phyloP scores from a whole-genome alignment of 1,140 invertebrate genomes.

The Trinorchestia longiramus region DNA sequence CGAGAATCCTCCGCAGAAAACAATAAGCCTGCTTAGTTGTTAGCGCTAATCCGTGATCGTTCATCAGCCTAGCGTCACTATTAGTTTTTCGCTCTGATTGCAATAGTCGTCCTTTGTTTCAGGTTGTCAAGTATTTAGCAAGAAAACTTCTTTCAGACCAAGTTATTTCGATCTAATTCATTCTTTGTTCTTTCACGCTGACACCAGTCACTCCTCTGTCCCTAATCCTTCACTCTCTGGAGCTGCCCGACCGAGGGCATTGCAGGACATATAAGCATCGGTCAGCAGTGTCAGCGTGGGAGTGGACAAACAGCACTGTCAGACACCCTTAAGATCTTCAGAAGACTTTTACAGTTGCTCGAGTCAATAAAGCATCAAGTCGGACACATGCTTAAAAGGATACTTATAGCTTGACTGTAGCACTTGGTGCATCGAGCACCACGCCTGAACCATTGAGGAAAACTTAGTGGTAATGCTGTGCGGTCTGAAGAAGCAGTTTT shows the following conservation, averaged over 20 bases:
- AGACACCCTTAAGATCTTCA: neutral
- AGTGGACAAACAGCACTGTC: neutral
- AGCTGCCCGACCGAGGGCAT: neutral
- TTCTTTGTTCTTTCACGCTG: neutral
- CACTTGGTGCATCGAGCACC: neutral
- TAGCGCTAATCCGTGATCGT: neutral
- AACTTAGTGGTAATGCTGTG: neutral
- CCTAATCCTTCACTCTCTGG: neutral
- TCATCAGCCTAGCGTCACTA: neutral
- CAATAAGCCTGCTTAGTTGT: no score
- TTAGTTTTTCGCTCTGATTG: neutral
- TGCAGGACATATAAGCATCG: neutral
- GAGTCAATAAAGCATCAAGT: slow-evolving; percentile 35
- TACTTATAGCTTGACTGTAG: neutral
- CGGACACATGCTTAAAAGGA: neutral
- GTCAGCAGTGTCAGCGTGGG: neutral
- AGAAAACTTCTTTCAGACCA: neutral
- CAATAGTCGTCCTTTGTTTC: neutral
- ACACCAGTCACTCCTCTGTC: neutral
- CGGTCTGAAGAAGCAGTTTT: neutral
- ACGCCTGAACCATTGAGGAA: neutral
- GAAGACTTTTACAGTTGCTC: slow-evolving; percentile 19
- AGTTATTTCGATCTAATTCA: neutral
- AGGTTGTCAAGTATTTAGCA: neutral
- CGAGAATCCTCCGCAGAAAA: no score